Base-by-base conservation (phyloP, 2,113 vertebrate species). In the Zingel zingel region DNA sequence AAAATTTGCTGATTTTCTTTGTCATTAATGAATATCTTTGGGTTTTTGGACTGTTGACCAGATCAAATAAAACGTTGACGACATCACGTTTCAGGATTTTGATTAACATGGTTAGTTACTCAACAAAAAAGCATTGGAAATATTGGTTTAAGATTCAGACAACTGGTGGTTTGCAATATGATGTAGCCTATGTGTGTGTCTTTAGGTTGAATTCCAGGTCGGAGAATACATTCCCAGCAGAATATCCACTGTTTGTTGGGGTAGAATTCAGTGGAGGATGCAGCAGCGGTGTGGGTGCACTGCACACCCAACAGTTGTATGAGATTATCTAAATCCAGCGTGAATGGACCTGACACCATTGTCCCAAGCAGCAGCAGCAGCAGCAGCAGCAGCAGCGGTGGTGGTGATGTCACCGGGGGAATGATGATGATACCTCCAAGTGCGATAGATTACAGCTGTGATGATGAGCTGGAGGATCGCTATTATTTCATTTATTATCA, bases 401-500 rank as follows among this genome's bases (percentile, higher is more conserved):
- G 59, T 30, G 83, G 74, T 91, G 93, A 91, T 91, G 92, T 91
- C 90, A 92, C 89, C 30, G 14, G 67, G 82, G 79, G 78, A 77
- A 78, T 74, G 78, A 78, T 84, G 83, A 90, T 91, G 88, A 91
- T 93, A 89, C 91, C 84, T 88, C 86, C 79, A 85, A 85, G 86
- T 78, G 86, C 83, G 79, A 90, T 81, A 92, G 89, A 93, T 93
- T 92, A 90, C 87, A 89, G 83, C 86, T 86, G 90, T 68, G 85
- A 93, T 92, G 93, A 93, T 89, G 92, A 92, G 92, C 86, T 79
- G 90, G 85, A 85, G 85, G 91, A 85, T 87, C 47, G 73, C 91
- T 89, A 91, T 94, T 91, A 93, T 93, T 94, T 92, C 89, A 94
- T 94, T 94, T 93, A 93, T 94, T 93, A 90, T 86, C 89, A 91